Percentiles rank a stretch among this genome's conserved stretches.
These are phyloP conservation scores for Caenorhabditis remanei DNA, from an alignment of 1,140 invertebrate genomes.

Conservation along the genomic window DNA sequence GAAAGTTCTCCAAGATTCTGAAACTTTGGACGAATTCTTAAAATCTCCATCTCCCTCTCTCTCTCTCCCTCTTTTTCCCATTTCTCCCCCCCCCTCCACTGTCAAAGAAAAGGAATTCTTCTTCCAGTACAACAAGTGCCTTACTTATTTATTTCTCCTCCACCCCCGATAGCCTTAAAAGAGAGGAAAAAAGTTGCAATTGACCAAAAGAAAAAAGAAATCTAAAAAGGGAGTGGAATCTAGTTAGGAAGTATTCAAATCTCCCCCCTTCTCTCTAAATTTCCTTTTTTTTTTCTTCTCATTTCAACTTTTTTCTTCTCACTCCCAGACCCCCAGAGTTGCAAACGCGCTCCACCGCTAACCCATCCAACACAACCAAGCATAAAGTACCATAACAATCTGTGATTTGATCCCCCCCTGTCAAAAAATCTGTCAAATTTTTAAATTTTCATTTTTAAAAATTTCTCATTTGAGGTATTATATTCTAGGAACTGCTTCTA, in stretches of 20 bases:
- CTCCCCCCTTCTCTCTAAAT: background rate
- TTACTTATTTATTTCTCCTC: constrained; percentile 23
- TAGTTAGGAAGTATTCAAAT: constrained; percentile 50
- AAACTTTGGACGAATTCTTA: no score
- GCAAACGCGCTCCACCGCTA: background rate
- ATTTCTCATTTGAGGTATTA: background rate
- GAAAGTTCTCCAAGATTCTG: no score
- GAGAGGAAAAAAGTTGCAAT: constrained; percentile 16
- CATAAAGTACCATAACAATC: constrained; percentile 1
- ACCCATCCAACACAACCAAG: no score
- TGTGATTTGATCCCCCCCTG: constrained; percentile 7
- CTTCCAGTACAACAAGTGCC: constrained; percentile 24
- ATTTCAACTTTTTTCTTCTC: constrained; percentile 12
- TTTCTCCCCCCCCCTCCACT: no score
- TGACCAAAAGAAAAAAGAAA: background rate
- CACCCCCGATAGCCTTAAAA: background rate
- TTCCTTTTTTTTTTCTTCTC: background rate
- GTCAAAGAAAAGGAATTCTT: background rate
- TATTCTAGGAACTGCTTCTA: constrained; percentile 15
- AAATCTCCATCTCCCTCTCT: no score
- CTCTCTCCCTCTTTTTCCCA: no score
- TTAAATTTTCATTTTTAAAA: background rate
- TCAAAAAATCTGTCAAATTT: background rate
- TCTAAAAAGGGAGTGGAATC: background rate
- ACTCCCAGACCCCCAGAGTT: background rate